Conservation (phyloP, 2,113 vertebrate genomes). For the Pseudorectes ferrugineus region DNA sequence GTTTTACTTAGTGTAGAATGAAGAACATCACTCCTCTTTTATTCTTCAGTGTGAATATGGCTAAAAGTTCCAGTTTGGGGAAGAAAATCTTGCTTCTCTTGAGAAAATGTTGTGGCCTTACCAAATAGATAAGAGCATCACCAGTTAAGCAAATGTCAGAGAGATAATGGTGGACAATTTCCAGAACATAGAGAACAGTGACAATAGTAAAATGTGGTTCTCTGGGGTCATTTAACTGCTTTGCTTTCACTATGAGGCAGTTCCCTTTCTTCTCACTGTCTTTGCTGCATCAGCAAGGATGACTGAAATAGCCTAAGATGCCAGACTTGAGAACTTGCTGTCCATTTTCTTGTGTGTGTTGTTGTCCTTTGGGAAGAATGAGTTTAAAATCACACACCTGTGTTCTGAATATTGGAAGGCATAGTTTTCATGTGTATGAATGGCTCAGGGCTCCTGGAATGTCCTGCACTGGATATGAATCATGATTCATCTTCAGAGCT, state of each 20-base stretch:
- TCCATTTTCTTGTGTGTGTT: neutral
- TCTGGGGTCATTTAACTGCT: neutral
- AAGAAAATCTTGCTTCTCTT: neutral
- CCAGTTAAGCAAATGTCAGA: neutral
- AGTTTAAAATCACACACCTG: neutral
- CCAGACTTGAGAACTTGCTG: neutral
- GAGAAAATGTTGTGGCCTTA: neutral
- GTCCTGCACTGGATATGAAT: neutral
- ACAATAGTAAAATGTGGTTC: neutral
- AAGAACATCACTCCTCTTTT: neutral
- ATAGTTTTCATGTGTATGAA: neutral
- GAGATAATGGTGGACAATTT: neutral
- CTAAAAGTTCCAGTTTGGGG: neutral
- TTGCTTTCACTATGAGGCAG: neutral
- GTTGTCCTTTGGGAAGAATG: neutral
- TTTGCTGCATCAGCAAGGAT: neutral
- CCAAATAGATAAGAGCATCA: neutral
- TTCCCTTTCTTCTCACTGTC: neutral
- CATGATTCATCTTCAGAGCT: neutral
- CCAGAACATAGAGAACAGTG: neutral
- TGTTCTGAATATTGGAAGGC: neutral
- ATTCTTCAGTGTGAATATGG: neutral
- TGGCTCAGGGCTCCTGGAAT: neutral
- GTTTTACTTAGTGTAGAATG: neutral
- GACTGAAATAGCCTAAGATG: neutral